phyloP scores from a whole-genome alignment of 2,797 vertebrate species.

The Gadopsis marmoratus region DNA sequence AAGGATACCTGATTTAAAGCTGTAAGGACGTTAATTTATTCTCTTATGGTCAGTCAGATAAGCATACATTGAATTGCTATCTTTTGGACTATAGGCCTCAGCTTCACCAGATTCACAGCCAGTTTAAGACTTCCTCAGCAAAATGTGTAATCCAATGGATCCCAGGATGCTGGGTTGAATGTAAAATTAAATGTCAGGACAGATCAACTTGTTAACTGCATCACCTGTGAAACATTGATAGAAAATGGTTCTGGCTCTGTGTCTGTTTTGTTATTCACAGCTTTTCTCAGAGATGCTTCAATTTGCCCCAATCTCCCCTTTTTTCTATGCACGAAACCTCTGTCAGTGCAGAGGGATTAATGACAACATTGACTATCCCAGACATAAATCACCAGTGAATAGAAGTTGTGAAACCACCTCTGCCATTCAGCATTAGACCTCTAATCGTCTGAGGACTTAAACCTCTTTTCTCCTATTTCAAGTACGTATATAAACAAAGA shows the following conservation, averaged over 20 bases:
- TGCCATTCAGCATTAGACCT: constrained; percentile 71
- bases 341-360: constrained; percentile 61
- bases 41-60: constrained; percentile 40
- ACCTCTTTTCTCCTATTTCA: constrained; percentile 36
- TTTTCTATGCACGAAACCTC: constrained; percentile 47
- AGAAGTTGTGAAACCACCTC: constrained; percentile 59
- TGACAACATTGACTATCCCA: constrained; percentile 56
- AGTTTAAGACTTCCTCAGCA: constrained; percentile 25
- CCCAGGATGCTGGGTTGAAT: constrained; percentile 29
- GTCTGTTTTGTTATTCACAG: constrained; percentile 42
- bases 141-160: constrained; percentile 31
- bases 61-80: constrained; percentile 34
- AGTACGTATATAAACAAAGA: constrained; percentile 42
- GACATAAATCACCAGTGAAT: constrained; percentile 64
- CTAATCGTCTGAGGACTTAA: constrained; percentile 59
- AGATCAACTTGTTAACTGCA: constrained; percentile 32
- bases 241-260: constrained; percentile 21
- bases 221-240: constrained; percentile 57
- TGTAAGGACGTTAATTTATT: constrained; percentile 38
- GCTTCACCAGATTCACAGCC: neutral
- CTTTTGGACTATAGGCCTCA: constrained; percentile 1
- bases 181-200: constrained; percentile 53
- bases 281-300: constrained; percentile 54
- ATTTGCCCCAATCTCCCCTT: constrained; percentile 50
- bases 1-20: constrained; percentile 30